Base-by-base conservation (phyloP, 2,797 vertebrate species). In the Champsocephalus esox region DNA sequence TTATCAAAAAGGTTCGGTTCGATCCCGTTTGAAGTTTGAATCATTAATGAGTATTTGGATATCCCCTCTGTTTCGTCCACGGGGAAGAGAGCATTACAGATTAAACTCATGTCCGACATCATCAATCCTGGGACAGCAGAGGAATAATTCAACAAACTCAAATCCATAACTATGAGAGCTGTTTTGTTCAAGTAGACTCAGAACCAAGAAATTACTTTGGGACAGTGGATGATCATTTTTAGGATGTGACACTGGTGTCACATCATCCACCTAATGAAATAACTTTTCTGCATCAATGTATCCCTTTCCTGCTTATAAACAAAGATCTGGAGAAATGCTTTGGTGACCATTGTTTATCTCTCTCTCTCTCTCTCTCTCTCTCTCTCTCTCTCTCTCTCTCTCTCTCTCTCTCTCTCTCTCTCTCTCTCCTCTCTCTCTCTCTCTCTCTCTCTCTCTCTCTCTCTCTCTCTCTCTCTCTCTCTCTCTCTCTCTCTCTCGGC, bases 141-240 rank as follows among this genome's bases (percentile, higher is more conserved):
- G 12, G 46, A 75, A 58, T 7, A 50, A 57, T 46, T 14, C 60
- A 64, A 72, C 62, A 19, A 28, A 24, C 48, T 43, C 44, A 83
- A 78, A 82, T 61, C 67, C 44, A 71, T 56, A 69, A 82, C 72
- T 70, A 54, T 10, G 46, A 75, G 32, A 48, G 52, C 49, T 79
- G 64, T 58, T 85, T 85, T 70, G 65, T 81, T 86, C 60, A 62
- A 77, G 80, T 43, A 64, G 45, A 73, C 65, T 74, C 51, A 61
- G 38, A 79, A 46, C 49, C 55, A 17, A 52, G 59, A 81, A 59
- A 82, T 80, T 75, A 75, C 74, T 70, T 65, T 3, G 11, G 64
- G 48, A 45, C 70, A 78, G 67, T 66, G 64, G 58, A 61, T 75
- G 62, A 55, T 52, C 54, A 73, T 80, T 81, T 75, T 80, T 60